Evolutionary conservation across 2,113 vertebrate species (phyloP), one percentile per base, ranked within the genome.

Genomic region (Mastomys coucha): DNA sequence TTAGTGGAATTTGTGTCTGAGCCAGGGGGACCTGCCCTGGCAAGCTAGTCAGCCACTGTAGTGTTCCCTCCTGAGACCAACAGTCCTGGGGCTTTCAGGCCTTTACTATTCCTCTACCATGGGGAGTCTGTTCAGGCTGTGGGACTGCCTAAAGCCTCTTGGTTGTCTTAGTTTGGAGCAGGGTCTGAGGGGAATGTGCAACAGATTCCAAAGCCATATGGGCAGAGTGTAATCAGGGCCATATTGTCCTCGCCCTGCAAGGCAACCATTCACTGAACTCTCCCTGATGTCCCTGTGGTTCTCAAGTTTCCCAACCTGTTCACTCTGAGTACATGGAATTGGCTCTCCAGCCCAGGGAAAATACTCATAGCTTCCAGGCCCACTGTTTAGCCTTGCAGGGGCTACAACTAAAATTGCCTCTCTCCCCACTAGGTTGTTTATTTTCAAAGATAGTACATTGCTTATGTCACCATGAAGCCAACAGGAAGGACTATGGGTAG

Each of bases 361-460:
- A 78, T 13, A 70, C 85, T 92, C 26, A 1, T 72, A 82, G 80
- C n/a, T 87, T 81, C 63, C 80, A 88, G 89, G 92, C 53, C 58
- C 65, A 53, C 80, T 72, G 65, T 76, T 94, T 77, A 92, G 65
- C 91, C 63, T 65, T 73, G 49, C 14, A 33, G 73, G 70, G 58
- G n/a, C 28, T 73, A 33, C 19, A 56, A 80, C 49, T 82, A 89
- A 94, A 88, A 24, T 53, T 36, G 56, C 63, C 73, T 67, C 12
- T 56, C 16, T 85, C 94, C 80, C 89, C 96, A 95, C 86, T 77
- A 78, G 92, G 91, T 93, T 77, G 89, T 97, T 98, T 98, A 97
- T 98, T 98, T 98, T 98, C 94, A 96, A 87, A 98, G 96, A 92
- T 88, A 97, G 94, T 70, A 84, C 94, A 95, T 91, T 76, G 69